These are phyloP conservation scores for Acomys russatus DNA, from an alignment of 2,797 vertebrate genomes.

Conservation along the genomic window DNA sequence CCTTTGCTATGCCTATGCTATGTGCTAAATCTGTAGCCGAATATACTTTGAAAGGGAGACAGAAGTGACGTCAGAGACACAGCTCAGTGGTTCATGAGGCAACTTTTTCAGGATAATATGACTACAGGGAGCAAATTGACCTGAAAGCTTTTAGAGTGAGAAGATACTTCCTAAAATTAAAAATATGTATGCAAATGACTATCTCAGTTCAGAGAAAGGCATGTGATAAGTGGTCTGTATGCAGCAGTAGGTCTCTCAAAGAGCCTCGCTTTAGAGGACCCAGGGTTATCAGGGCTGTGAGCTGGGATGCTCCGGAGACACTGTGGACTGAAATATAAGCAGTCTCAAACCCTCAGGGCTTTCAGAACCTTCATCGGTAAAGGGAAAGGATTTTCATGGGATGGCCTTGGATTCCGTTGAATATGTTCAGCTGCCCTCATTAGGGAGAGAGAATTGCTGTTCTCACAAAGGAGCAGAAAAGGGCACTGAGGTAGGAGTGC, in stretches of 20 bases:
- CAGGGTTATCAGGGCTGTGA: neutral
- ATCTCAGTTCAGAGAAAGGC: neutral
- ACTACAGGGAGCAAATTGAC: neutral
- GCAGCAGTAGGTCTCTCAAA: neutral
- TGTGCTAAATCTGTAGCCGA: neutral
- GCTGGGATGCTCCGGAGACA: neutral
- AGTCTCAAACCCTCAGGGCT: neutral
- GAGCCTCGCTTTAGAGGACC: neutral
- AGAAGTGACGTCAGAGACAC: neutral
- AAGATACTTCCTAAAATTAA: constrained; percentile 40
- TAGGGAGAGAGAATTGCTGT: neutral
- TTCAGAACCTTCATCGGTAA: neutral
- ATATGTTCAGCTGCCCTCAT: neutral
- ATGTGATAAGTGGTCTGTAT: neutral
- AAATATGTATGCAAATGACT: neutral
- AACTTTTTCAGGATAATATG: constrained; percentile 9
- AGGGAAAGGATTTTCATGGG: neutral
- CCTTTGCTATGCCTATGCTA: neutral
- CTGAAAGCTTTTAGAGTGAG: constrained; percentile 23
- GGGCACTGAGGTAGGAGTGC: neutral
- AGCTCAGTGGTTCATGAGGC: neutral
- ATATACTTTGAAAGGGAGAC: neutral
- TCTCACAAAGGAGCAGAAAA: neutral
- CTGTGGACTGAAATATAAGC: neutral
- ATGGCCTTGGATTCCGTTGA: neutral